Evolutionary conservation across 2,888 invertebrate species (phyloP), one percentile per base, ranked within the genome.

Genomic region (Allacma fusca): DNA sequence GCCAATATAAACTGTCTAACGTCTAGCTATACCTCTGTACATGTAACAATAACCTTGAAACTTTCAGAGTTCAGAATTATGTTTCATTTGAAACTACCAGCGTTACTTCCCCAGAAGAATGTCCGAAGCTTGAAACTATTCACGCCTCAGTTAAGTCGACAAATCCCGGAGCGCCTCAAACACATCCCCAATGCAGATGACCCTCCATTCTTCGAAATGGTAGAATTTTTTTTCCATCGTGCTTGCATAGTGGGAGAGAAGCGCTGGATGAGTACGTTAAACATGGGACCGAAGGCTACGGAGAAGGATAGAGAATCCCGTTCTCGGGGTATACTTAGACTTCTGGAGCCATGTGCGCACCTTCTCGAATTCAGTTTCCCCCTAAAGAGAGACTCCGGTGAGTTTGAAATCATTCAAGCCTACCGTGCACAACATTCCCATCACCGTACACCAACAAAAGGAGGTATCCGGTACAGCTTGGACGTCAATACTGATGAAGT

Each of bases 211-310:
- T 96, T 96, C 88, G 94, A 97, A 88, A 98, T 97, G 97, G 98
- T 99, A 81, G 98, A 98, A 87, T 97, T 94, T 87, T 99, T 98
- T 89, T 99, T 97, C 88, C 98, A 98, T 88, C 93, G 95, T 85
- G 98, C 97, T 77, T 95, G 96, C 87, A 92, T 79, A 50, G 76
- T 81, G 13, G 76, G 80, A 12, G 81, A 81, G 28, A 34, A 34
- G 13, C 16, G n/a, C 1, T 34, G 24, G 28, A 68, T 23, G 9
- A 29, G 29, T 29, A 12, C 28, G 7, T 21, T 96, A 82, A 90
- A 93, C 44, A 23, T 83, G 91, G 85, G 82, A 91, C 83, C 87
- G 86, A 83, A 88, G 92, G 85, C 89, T 86, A 89, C 92, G n/a
- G 86, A 92, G 78, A 96, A 96, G 84, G 95, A 97, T 83, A 94